Evolutionary conservation across 2,797 vertebrate species (phyloP).

Genomic region (Neomorphus geoffroyi): DNA sequence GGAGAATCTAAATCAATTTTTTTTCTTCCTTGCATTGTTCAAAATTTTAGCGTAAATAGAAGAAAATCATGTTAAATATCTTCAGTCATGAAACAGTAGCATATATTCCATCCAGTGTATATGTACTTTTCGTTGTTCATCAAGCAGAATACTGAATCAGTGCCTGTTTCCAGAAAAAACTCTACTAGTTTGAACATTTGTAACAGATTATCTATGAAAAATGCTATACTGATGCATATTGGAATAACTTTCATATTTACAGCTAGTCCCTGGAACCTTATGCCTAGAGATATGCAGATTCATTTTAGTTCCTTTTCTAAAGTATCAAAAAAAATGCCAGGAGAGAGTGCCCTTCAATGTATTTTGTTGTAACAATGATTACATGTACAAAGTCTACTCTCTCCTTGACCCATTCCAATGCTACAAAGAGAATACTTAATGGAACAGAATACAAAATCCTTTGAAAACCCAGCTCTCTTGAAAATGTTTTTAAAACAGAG

Average conservation of each 20-base stretch:
- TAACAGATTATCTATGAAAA: slow-evolving; percentile 22
- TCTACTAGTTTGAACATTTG: not conserved
- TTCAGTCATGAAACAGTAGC: accelerated
- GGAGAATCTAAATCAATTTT: not conserved
- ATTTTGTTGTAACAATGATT: not conserved
- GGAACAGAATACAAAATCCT: not conserved
- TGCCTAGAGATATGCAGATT: not conserved
- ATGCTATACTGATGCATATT: accelerated
- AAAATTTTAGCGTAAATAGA: not conserved
- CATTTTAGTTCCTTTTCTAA: not conserved
- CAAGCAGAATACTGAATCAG: not conserved
- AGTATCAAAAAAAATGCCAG: not conserved
- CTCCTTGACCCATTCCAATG: not conserved
- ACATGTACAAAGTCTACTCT: not conserved
- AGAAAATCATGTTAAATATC: not conserved
- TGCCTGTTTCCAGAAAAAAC: not conserved
- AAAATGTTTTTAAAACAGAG: not conserved
- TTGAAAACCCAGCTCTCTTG: not conserved
- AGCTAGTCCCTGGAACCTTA: not conserved
- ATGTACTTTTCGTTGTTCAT: not conserved
- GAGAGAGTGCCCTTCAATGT: not conserved
- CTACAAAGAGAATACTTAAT: not conserved
- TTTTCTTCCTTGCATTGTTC: not conserved
- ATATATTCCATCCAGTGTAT: not conserved
- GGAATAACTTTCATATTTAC: not conserved